Conservation (phyloP, 2,888 invertebrate species). For the Amblyjoppa fuscipennis region DNA sequence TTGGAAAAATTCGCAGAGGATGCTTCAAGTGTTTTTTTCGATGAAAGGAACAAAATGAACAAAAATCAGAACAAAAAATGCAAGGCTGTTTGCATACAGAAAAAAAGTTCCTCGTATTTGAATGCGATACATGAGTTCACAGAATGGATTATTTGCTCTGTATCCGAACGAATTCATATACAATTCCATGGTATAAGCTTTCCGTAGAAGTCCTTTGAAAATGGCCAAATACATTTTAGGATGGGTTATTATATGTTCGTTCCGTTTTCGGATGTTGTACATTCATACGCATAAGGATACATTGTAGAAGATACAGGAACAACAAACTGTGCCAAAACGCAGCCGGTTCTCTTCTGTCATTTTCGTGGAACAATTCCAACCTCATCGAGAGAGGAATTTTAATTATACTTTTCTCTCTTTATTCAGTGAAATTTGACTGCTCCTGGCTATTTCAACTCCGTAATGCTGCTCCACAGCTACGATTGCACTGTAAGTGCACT, state of each 20-base stretch:
- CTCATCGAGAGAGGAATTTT: background rate
- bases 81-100: no score
- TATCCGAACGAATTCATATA: background rate
- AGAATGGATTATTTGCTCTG: background rate
- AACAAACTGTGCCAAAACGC: background rate
- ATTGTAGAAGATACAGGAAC: background rate
- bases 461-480: background rate
- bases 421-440: background rate
- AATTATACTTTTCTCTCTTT: background rate
- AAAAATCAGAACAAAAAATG: no score
- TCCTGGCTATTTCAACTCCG: background rate
- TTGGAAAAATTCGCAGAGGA: no score
- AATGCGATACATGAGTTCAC: background rate
- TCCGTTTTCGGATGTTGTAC: no score
- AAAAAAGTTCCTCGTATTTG: no score
- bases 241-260: no score
- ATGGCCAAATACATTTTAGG: no score
- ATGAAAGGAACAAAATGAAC: no score
- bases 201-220: no score
- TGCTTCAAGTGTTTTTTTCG: no score
- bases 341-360: background rate
- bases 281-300: no score
- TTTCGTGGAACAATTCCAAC: background rate
- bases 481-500: conserved; percentile 23
- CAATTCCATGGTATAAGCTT: background rate